These are phyloP conservation scores for Varanus salvator DNA, from an alignment of 2,113 vertebrate species.

Conservation along the genomic window DNA sequence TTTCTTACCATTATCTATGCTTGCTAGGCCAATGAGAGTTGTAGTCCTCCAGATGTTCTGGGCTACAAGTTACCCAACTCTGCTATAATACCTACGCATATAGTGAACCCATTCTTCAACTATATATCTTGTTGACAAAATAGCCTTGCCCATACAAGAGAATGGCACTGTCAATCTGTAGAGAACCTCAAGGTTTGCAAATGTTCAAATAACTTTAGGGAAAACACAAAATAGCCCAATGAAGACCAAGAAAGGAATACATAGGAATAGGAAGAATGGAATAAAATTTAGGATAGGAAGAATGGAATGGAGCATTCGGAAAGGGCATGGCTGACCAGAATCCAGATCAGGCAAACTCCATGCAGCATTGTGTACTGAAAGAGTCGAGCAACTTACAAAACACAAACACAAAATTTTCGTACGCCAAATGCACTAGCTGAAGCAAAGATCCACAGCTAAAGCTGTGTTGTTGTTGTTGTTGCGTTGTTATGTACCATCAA, in stretches of 20 bases:
- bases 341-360: not conserved
- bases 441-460: not conserved
- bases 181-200: not conserved
- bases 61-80: too few species aligned
- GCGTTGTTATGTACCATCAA: too few species aligned
- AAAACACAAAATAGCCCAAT: not conserved
- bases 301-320: not conserved
- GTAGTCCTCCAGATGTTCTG: too few species aligned
- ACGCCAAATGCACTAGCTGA: not conserved
- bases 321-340: not conserved
- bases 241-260: not conserved
- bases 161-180: too few species aligned
- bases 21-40: too few species aligned
- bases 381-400: not conserved
- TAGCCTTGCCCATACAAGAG: not conserved
- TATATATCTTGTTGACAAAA: not conserved
- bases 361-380: not conserved
- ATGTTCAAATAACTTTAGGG: not conserved
- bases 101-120: not conserved
- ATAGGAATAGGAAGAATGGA: not conserved
- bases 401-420: not conserved
- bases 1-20: too few species aligned
- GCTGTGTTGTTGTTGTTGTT: not conserved
- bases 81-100: too few species aligned
- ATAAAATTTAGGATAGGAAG: too few species aligned